Base-by-base conservation (phyloP, 23 tunicate genomes). In the Aplidium turbinatum region DNA sequence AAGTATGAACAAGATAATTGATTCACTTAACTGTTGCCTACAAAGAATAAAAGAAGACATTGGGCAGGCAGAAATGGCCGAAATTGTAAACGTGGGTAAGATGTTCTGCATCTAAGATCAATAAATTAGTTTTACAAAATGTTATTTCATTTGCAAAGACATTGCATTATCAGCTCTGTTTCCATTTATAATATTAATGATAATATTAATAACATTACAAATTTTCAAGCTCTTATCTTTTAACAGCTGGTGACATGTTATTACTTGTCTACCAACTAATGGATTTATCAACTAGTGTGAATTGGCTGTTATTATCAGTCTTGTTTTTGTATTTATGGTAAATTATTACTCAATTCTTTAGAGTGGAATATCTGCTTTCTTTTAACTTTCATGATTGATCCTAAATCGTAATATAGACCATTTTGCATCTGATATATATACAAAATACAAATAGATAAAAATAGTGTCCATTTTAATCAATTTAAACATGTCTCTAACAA, bases 71-170 rank as follows among this genome's bases (percentile, higher is more conserved):
- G 11, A 27, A 77, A 50, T 52, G 65, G 23, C 62, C 39, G 52
- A 35, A 13, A 40, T 82, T 1, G 16, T 31, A 32, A 47, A 54
- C n/a, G 62, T 82, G 31, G 73, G 87, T 82, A 73, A 62, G 68
- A 24, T n/a, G n/a, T n/a, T n/a, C n/a, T n/a, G n/a, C n/a, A n/a
- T n/a, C n/a, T n/a, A n/a, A n/a, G n/a, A n/a, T n/a, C n/a, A n/a
- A n/a, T n/a, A n/a, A n/a, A n/a, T n/a, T n/a, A n/a, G n/a, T n/a
- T n/a, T n/a, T n/a, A 42, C 11, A 42, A 42, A 9, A 42, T 42
- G 50, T 11, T 16, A 9, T 11, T 9, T 42, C 16, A 11, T 42
- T 11, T 9, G 50, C 11, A 42, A 42, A 9, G 11, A 9, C 16
- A 42, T 11, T 42, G 11, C 50, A 9, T 11, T 42, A 42, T 42